A percentile compares a stretch with the other conserved stretches of the same genome.
phyloP scores from a whole-genome alignment of 2,113 vertebrate genomes.

The Forbesichthys agassizii region DNA sequence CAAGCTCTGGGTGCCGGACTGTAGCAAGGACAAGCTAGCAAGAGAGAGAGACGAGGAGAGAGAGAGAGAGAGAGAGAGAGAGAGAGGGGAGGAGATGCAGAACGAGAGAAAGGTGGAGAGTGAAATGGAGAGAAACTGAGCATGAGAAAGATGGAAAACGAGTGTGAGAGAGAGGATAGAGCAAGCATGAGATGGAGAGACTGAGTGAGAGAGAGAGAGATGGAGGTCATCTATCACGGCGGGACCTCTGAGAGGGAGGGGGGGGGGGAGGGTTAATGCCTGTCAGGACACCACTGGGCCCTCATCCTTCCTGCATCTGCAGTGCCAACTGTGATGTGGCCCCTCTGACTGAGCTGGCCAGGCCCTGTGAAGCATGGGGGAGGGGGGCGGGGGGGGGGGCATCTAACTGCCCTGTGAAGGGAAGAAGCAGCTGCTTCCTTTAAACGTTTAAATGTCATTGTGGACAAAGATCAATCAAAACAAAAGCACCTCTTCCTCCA shows the following conservation, averaged over 20 bases:
- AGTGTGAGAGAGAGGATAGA: not conserved
- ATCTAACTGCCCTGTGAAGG: too few relatives aligned
- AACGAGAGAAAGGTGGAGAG: constrained; percentile 5
- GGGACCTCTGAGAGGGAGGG: constrained; percentile 27
- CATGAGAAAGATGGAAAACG: not conserved
- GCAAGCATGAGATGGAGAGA: too few relatives aligned
- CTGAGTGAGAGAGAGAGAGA: not conserved
- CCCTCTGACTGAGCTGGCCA: too few relatives aligned
- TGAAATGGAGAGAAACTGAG: constrained; percentile 1
- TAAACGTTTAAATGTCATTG: too few relatives aligned
- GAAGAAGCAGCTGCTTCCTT: too few relatives aligned
- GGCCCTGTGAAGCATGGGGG: too few relatives aligned
- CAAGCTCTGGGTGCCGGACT: constrained; percentile 16
- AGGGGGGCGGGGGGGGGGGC: too few relatives aligned
- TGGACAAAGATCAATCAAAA: too few relatives aligned
- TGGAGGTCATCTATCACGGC: constrained; percentile 56
- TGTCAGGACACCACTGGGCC: constrained; percentile 31
- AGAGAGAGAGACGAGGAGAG: not conserved
- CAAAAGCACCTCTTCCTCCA: too few relatives aligned
- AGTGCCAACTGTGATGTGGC: too few relatives aligned
- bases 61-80: constrained; percentile 4
- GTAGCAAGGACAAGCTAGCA: not conserved
- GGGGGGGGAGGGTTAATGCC: constrained; percentile 57
- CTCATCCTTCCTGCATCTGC: constrained; percentile 28
- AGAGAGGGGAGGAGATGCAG: constrained; percentile 15